phyloP scores from a whole-genome alignment of 2,797 vertebrate genomes.

The Choloepus didactylus region DNA sequence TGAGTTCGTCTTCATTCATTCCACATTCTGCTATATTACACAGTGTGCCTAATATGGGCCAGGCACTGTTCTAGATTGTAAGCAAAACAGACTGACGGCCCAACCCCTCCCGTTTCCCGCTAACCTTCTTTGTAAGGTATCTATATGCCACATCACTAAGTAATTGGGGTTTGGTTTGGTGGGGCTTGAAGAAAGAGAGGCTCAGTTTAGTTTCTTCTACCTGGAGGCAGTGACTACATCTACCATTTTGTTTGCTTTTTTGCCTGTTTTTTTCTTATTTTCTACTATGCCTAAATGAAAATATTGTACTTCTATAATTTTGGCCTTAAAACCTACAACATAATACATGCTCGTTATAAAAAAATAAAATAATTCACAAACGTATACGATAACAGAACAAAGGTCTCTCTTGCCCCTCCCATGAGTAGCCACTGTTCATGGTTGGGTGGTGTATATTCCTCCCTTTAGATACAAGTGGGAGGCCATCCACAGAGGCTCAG shows the following conservation, averaged over 20 bases:
- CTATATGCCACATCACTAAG: neutral
- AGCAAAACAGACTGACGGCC: neutral
- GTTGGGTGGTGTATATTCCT: neutral
- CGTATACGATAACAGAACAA: neutral
- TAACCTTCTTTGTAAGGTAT: neutral
- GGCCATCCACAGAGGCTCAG: too few species aligned
- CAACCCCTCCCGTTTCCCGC: neutral
- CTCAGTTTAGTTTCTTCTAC: conserved; percentile 1
- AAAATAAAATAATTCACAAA: conserved; percentile 5
- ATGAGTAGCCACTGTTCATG: neutral
- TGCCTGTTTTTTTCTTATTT: neutral
- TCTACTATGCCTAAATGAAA: neutral
- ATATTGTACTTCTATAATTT: neutral
- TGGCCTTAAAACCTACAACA: neutral
- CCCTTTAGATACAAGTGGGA: neutral
- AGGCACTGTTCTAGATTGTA: conserved; percentile 8
- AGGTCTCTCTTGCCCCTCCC: neutral
- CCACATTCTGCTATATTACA: conserved; percentile 20
- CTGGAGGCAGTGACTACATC: neutral
- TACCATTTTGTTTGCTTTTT: neutral
- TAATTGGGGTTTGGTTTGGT: conserved; percentile 8
- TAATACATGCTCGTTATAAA: neutral
- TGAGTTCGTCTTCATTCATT: conserved; percentile 44
- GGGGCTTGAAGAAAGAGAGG: neutral
- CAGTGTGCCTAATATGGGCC: neutral